Evolutionary conservation across 2,797 vertebrate genomes (phyloP).

Genomic region (Semaprochilodus insignis): DNA sequence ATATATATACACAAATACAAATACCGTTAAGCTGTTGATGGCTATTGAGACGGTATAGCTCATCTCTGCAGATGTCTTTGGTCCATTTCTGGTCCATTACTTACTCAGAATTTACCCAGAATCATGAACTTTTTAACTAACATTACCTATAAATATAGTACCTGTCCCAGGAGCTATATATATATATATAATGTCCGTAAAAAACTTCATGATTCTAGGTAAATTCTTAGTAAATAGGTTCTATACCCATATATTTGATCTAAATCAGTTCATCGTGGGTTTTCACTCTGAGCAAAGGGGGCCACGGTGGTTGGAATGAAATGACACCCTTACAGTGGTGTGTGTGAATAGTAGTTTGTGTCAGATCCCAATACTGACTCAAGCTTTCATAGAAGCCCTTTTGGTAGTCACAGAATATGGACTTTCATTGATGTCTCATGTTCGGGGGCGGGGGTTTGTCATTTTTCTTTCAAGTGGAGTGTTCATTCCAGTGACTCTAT

Average conservation of each 20-base stretch:
- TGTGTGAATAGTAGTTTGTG: neutral
- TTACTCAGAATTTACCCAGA: slow-evolving; percentile 7
- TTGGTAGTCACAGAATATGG: neutral
- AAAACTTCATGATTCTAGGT: neutral
- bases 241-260: slow-evolving; percentile 35
- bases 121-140: neutral
- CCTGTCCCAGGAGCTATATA: too few species aligned
- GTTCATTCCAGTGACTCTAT: slow-evolving; percentile 30
- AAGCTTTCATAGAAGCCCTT: slow-evolving; percentile 5
- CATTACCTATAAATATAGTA: neutral
- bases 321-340: slow-evolving; percentile 14
- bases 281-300: slow-evolving; percentile 43
- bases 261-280: slow-evolving; percentile 46
- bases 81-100: neutral
- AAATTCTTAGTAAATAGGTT: slow-evolving; percentile 12
- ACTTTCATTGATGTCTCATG: slow-evolving; percentile 40
- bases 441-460: slow-evolving; percentile 31
- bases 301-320: slow-evolving; percentile 43
- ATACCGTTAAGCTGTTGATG: too few species aligned
- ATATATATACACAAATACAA: too few species aligned
- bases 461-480: slow-evolving; percentile 27
- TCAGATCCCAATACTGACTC: slow-evolving; percentile 30
- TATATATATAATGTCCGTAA: neutral
- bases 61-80: too few species aligned
- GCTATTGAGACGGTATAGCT: too few species aligned